phyloP scores from a whole-genome alignment of 1,140 invertebrate species.

The Euwallacea fornicatus region DNA sequence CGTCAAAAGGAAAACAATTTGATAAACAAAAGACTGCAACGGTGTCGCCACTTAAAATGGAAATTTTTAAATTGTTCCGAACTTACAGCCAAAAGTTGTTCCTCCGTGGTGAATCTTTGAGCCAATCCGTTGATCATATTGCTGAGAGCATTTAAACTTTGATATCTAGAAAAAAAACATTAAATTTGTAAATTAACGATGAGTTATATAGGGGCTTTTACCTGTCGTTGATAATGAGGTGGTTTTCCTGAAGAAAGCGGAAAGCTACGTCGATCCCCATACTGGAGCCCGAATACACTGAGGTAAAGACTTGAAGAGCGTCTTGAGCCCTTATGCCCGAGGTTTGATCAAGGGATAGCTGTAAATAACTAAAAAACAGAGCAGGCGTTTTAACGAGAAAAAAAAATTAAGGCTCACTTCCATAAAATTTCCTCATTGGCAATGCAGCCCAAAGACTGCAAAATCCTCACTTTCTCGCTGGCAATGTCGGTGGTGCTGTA shows the following conservation, averaged over 20 bases:
- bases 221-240: conserved; percentile 26
- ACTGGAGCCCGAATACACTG: conserved; percentile 53
- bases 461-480: conserved; percentile 60
- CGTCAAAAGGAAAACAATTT: no score
- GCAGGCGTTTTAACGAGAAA: not conserved
- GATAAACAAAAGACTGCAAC: no score
- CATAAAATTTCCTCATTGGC: conserved; percentile 51
- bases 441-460: conserved; percentile 62
- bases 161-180: conserved; percentile 18
- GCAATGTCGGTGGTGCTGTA: conserved; percentile 56
- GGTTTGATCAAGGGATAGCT: conserved; percentile 46
- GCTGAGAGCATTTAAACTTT: conserved; percentile 35
- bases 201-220: conserved; percentile 5
- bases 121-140: conserved; percentile 32
- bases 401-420: conserved; percentile 48
- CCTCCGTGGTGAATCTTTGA: conserved; percentile 34
- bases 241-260: conserved; percentile 52
- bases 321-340: conserved; percentile 56
- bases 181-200: not conserved
- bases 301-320: conserved; percentile 51
- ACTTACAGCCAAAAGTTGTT: conserved; percentile 26
- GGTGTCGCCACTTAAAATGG: not conserved
- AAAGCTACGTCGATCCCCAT: conserved; percentile 55
- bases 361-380: conserved; percentile 43
- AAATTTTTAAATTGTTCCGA: not conserved